phyloP scores from a whole-genome alignment of 2,888 invertebrate species.

The Stictocephala bisonia region DNA sequence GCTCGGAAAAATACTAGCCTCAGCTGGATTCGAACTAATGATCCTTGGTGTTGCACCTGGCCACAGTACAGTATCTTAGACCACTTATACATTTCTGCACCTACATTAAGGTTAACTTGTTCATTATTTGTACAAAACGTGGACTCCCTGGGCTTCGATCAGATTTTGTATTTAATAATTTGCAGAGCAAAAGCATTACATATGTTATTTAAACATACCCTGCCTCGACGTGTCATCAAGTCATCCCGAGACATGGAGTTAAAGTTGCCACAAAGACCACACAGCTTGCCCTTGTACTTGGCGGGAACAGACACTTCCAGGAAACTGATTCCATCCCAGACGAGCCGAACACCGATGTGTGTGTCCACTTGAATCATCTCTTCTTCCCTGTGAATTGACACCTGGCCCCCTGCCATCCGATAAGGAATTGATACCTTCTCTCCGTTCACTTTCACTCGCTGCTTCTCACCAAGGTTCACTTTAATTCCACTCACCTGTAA shows the following conservation, averaged over 20 bases:
- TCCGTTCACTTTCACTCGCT: conserved; percentile 88
- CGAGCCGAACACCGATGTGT: conserved; percentile 74
- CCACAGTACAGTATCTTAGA: too few relatives aligned
- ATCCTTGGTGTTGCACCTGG: too few relatives aligned
- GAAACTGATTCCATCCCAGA: conserved; percentile 95
- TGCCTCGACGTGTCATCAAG: conserved; percentile 76
- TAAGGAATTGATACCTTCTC: conserved; percentile 79
- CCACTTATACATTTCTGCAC: too few relatives aligned
- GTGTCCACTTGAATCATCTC: conserved; percentile 77
- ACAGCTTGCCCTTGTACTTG: conserved; percentile 74
- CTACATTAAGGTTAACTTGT: too few relatives aligned
- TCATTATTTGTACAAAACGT: too few relatives aligned
- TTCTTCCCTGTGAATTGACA: conserved; percentile 74
- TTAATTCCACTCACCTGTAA: conserved; percentile 72
- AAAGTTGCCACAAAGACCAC: conserved; percentile 96
- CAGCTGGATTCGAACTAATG: too few relatives aligned
- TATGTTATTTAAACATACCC: too few relatives aligned
- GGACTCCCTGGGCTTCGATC: too few relatives aligned
- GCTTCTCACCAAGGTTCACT: conserved; percentile 86
- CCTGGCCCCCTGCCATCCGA: conserved; percentile 58
- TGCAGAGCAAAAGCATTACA: too few relatives aligned
- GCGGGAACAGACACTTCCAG: conserved; percentile 85
- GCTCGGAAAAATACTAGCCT: too few relatives aligned
- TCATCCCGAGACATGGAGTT: conserved; percentile 90
- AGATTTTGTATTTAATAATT: too few relatives aligned